Conservation (phyloP, 2,113 vertebrate genomes). For the Ammodytes marinus region DNA sequence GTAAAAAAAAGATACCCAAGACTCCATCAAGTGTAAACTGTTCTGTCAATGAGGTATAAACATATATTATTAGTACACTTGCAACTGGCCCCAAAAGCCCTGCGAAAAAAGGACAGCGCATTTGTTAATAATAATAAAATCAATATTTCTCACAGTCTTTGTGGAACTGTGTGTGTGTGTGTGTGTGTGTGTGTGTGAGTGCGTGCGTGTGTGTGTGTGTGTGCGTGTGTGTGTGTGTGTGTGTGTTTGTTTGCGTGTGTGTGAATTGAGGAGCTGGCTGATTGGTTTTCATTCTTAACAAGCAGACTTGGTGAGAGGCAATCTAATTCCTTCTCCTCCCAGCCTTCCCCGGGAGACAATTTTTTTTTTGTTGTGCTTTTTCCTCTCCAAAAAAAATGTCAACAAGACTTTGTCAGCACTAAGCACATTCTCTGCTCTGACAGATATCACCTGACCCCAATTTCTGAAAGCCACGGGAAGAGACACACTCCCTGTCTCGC, state of each 20-base stretch:
- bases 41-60: constrained; percentile 15
- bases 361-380: constrained; percentile 60
- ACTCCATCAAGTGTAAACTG: constrained; percentile 46
- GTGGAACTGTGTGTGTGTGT: constrained; percentile 49
- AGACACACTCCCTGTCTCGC: constrained; percentile 52
- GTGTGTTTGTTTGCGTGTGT: background rate
- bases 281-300: constrained; percentile 76
- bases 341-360: constrained; percentile 59
- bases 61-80: constrained; percentile 53
- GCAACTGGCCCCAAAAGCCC: constrained; percentile 28
- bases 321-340: constrained; percentile 73
- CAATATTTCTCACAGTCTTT: constrained; percentile 70
- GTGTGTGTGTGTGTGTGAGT: too few species aligned
- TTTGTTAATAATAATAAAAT: constrained; percentile 67
- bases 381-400: constrained; percentile 77
- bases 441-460: constrained; percentile 84
- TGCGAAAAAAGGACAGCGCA: constrained; percentile 32
- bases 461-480: constrained; percentile 72
- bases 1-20: constrained; percentile 33
- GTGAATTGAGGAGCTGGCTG: constrained; percentile 63
- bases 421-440: constrained; percentile 73
- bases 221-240: too few species aligned
- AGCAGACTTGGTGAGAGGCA: constrained; percentile 61
- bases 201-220: too few species aligned
- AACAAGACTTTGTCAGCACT: constrained; percentile 78